Evolutionary conservation across 2,113 vertebrate genomes (phyloP).

Genomic region (Epinephelus moara): DNA sequence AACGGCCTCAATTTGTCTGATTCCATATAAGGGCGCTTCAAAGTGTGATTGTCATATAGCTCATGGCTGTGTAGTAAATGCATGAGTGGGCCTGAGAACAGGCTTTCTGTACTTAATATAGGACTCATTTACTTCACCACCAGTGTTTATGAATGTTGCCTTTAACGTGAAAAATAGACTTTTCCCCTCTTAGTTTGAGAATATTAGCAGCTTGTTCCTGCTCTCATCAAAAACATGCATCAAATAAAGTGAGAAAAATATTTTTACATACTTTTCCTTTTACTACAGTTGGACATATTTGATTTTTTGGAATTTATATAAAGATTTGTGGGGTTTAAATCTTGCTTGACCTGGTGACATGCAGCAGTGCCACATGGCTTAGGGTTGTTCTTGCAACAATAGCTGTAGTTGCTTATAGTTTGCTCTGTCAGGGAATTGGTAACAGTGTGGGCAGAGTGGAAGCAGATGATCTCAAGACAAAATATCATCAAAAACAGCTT

Average conservation of each 20-base stretch:
- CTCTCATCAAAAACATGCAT: neutral
- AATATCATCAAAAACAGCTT: neutral
- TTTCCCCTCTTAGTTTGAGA: neutral
- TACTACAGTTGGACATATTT: neutral
- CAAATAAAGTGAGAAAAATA: neutral
- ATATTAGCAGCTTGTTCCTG: neutral
- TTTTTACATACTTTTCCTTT: neutral
- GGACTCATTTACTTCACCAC: neutral
- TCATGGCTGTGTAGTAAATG: neutral
- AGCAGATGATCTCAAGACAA: neutral
- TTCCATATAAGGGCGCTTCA: conserved; percentile 7
- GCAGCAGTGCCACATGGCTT: neutral
- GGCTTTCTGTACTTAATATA: neutral
- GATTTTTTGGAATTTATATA: neutral
- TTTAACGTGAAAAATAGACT: neutral
- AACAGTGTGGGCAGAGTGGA: neutral
- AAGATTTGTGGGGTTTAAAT: neutral
- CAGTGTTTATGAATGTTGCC: neutral
- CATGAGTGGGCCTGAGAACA: neutral
- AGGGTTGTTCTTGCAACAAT: neutral
- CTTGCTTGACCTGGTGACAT: neutral
- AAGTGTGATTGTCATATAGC: neutral
- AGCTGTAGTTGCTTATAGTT: neutral
- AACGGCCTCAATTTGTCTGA: neutral
- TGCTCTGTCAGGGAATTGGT: neutral